phyloP scores from a whole-genome alignment of 2,888 invertebrate genomes.

The Cosmopolites sordidus region DNA sequence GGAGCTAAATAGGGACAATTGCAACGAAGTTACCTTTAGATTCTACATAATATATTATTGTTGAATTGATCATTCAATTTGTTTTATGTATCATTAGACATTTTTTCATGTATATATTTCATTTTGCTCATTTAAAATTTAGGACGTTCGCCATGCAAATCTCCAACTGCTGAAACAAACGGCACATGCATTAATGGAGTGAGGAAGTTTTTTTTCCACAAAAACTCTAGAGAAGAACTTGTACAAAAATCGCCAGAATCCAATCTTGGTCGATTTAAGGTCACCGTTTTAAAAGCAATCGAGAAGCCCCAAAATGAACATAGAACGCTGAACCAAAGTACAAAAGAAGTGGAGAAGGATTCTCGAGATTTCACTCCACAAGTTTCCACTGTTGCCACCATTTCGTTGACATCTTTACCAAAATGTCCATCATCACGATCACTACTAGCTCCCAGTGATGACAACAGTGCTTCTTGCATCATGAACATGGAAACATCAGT shows the following conservation, averaged over 20 bases:
- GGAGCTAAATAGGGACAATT: too few species aligned
- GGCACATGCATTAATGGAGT: background rate
- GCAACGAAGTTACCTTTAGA: too few species aligned
- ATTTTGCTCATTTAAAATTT: background rate
- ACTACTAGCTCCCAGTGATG: background rate
- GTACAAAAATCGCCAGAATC: background rate
- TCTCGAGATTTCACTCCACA: background rate
- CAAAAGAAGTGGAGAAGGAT: background rate
- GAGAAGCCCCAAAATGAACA: background rate
- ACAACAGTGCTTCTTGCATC: background rate
- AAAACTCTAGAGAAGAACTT: background rate
- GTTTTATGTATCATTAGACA: too few species aligned
- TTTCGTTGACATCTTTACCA: conserved; percentile 2
- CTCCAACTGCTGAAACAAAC: background rate
- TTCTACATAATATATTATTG: too few species aligned
- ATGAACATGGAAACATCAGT: conserved; percentile 65
- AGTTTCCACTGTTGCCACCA: background rate
- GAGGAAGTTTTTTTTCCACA: background rate
- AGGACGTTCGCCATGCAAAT: background rate
- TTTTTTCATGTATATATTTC: background rate
- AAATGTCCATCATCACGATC: conserved; percentile 1
- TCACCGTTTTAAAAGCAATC: background rate
- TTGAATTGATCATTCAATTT: too few species aligned
- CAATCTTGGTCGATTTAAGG: background rate
- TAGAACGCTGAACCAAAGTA: background rate